Evolutionary conservation across 2,113 vertebrate genomes (phyloP).

Genomic region (Cynocephalus volans): DNA sequence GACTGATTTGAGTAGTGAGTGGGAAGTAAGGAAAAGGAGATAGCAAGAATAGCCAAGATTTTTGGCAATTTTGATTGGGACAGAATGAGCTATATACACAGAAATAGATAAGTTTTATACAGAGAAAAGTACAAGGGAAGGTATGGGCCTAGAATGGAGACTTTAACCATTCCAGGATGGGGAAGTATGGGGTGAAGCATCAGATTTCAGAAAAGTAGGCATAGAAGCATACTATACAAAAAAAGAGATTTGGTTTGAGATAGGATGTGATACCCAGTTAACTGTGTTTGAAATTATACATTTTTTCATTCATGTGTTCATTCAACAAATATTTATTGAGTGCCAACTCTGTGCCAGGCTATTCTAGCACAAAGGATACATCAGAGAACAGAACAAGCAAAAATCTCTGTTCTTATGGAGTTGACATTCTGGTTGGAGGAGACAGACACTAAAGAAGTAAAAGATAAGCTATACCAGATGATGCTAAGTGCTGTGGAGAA

Average conservation of each 20-base stretch:
- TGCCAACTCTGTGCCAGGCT: background rate
- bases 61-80: background rate
- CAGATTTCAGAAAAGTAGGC: background rate
- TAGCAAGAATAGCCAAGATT: background rate
- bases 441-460: background rate
- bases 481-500: background rate
- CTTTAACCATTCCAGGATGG: background rate
- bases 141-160: background rate
- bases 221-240: background rate
- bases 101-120: background rate
- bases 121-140: background rate
- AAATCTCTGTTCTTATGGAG: background rate
- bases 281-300: background rate
- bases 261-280: background rate
- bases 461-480: background rate
- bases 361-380: background rate
- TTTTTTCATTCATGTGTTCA: background rate
- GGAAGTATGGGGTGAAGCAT: background rate
- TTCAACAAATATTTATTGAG: background rate
- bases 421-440: background rate
- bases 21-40: background rate
- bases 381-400: background rate
- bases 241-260: background rate
- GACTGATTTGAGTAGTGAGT: background rate
- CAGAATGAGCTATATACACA: background rate